Evolutionary conservation across 2,113 vertebrate species (phyloP), one percentile per base, ranked within the genome.

Genomic region (Budorcas taxicolor): DNA sequence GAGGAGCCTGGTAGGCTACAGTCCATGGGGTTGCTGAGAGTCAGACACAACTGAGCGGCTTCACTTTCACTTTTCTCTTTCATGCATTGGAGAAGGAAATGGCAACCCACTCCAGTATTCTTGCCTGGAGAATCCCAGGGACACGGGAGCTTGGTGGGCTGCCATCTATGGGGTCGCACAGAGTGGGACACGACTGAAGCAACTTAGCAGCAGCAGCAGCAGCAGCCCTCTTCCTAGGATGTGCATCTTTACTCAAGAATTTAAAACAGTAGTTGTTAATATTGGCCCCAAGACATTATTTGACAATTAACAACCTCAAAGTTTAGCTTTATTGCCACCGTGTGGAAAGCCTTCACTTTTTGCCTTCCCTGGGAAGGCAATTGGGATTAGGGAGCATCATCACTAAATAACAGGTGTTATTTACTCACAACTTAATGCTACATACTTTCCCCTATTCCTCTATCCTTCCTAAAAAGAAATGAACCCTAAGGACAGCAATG

Each of bases 81-180:
- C 57, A 25, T 27, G 57, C 57, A 58, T 5, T 58, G 23, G 9
- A 58, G 9, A 58, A 58, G 57, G 23, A 58, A 11, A 58, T 58
- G 23, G 57, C 57, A 58, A 58, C 57, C 25, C 57, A 58, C 57
- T 58, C 10, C 57, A 58, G 25, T 12, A 0, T 27, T 58, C 57
- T 58, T 27, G 57, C 25, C 25, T 58, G 57, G 57, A 27, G 57
- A 58, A 27, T 27, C 10, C 57, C 25, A 58, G 57, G 57, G 57
- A 4, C 0, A 0, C 2, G 3, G 25, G 23, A 58, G 23, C 57
- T 3, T 58, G 57, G 57, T 27, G 57, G 57, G 57, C 23, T 58
- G 23, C 57, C 57, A 1, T 58, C 57, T 58, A 12, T 58, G 57
- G 57, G 57, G 25, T 58, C 1, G 1, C 57, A 58, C 57, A 27